Percentiles rank a stretch among this genome's conserved stretches.
Evolutionary conservation across 2,888 invertebrate genomes (phyloP).

Genomic region (Protonemura montana): DNA sequence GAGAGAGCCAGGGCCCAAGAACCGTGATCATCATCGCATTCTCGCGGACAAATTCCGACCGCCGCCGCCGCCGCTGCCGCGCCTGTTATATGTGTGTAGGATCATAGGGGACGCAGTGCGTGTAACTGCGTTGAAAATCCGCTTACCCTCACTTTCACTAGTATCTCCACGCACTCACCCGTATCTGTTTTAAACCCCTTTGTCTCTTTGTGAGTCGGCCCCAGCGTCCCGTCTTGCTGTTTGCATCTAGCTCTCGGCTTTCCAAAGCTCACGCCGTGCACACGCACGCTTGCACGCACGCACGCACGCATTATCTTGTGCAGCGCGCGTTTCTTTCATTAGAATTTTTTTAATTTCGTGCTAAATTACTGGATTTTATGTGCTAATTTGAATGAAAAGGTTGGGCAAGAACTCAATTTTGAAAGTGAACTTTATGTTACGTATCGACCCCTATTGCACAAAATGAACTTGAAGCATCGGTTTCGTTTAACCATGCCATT

Average conservation of each 20-base stretch:
- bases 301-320: neutral
- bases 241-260: neutral
- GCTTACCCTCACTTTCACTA: constrained; percentile 10
- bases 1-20: neutral
- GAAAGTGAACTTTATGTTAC: too few species aligned
- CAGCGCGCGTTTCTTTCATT: neutral
- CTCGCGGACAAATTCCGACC: neutral
- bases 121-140: neutral
- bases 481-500: too few species aligned
- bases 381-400: neutral
- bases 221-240: neutral
- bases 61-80: too few species aligned
- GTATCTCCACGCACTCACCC: constrained; percentile 12
- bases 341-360: neutral
- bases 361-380: neutral
- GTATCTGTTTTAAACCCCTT: constrained; percentile 21
- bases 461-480: too few species aligned
- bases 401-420: too few species aligned
- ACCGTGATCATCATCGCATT: neutral
- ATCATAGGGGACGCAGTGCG: neutral
- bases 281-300: neutral
- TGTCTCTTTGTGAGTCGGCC: constrained; percentile 13
- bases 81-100: neutral
- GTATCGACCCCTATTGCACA: too few species aligned
- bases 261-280: neutral